These are phyloP conservation scores for Drosophila sturtevanti DNA, from an alignment of 1,140 invertebrate genomes.

Conservation along the genomic window DNA sequence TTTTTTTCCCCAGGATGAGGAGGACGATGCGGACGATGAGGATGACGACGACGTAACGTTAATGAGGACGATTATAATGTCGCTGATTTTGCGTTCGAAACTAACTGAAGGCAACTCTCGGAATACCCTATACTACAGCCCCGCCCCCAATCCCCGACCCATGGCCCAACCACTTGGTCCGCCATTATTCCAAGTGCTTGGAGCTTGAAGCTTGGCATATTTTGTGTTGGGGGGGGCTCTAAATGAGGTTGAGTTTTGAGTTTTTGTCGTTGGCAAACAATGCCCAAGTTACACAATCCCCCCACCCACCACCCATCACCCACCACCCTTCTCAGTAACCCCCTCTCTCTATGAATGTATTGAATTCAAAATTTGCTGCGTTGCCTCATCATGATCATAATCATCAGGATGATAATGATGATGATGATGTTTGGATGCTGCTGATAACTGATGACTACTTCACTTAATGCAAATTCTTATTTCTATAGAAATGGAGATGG, in stretches of 20 bases:
- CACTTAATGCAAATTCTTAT: conserved; percentile 77
- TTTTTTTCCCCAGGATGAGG: conserved; percentile 79
- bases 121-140: conserved; percentile 25
- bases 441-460: conserved; percentile 79
- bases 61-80: conserved; percentile 81
- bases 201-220: conserved; percentile 63
- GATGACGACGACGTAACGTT: conserved; percentile 45
- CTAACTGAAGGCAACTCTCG: conserved; percentile 67
- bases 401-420: conserved; percentile 34
- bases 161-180: conserved; percentile 22
- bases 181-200: conserved; percentile 70
- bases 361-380: conserved; percentile 56
- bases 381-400: conserved; percentile 34
- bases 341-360: conserved; percentile 13
- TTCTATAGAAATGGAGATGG: neutral
- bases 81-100: conserved; percentile 77
- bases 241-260: conserved; percentile 74
- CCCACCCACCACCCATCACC: conserved; percentile 21
- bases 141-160: neutral
- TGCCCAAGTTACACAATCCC: conserved; percentile 30
- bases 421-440: conserved; percentile 41
- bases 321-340: neutral
- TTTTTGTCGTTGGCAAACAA: conserved; percentile 67
- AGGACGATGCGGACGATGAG: conserved; percentile 40
- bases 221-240: conserved; percentile 55